Conservation (phyloP, 2,113 vertebrate genomes). For the Actinemys pallida region DNA sequence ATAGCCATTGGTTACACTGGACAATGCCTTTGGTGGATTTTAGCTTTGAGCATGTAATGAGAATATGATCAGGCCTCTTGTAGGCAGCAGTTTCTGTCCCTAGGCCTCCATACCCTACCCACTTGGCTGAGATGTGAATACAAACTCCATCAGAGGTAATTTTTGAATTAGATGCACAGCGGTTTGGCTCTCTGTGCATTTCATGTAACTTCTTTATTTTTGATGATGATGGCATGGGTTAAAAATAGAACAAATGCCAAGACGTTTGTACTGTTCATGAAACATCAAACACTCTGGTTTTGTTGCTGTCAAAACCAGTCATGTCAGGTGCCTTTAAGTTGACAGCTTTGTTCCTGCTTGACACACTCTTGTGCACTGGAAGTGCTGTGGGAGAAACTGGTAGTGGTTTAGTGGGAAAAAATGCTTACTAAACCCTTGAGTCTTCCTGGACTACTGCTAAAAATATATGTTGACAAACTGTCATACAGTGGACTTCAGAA, state of each 20-base stretch:
- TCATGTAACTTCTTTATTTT: constrained; percentile 49
- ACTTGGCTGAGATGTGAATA: constrained; percentile 39
- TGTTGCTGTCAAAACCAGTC: constrained; percentile 20
- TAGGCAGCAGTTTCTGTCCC: constrained; percentile 41
- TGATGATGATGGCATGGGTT: constrained; percentile 35
- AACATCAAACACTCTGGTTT: constrained; percentile 45
- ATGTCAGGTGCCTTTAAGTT: constrained; percentile 13
- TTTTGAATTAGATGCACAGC: constrained; percentile 61
- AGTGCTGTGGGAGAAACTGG: neutral
- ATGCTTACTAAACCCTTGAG: neutral
- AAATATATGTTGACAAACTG: neutral
- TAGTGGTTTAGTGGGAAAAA: neutral
- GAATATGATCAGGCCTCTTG: constrained; percentile 37
- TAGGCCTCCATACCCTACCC: constrained; percentile 30
- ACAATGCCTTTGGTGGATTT: neutral
- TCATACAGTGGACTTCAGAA: neutral
- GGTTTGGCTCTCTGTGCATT: neutral
- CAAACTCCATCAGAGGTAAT: constrained; percentile 38
- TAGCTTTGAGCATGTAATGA: constrained; percentile 14
- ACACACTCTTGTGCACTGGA: constrained; percentile 7
- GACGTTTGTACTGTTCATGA: constrained; percentile 33
- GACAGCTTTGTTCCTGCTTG: constrained; percentile 43
- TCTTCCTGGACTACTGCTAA: neutral
- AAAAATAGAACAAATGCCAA: constrained; percentile 50
- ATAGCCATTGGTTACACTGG: neutral